Percentiles rank a stretch among this genome's conserved stretches.
Conservation (phyloP, 1,140 invertebrate species). For the Ylistrum balloti region DNA sequence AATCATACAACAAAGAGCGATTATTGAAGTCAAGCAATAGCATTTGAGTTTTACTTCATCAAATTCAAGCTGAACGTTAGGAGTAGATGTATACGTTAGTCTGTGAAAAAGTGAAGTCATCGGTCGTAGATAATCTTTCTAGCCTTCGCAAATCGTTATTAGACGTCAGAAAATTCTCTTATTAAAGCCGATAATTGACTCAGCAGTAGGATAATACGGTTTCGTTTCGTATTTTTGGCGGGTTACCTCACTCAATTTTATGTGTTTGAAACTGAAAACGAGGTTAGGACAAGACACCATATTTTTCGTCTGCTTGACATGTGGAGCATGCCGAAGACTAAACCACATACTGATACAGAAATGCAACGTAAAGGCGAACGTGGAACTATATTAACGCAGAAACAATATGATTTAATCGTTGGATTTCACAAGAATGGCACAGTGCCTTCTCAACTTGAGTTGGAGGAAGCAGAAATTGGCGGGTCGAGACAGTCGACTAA, state of each 20-base stretch:
- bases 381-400: conserved; percentile 41
- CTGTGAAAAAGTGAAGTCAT: no score
- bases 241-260: not conserved
- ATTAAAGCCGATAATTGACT: no score
- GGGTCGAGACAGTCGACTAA: not conserved
- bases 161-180: no score
- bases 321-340: not conserved
- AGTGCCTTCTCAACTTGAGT: conserved; percentile 43
- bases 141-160: no score
- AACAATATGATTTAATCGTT: conserved; percentile 51
- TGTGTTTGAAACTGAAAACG: not conserved
- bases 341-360: not conserved
- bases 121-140: no score
- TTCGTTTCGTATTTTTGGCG: conserved; percentile 23
- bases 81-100: no score
- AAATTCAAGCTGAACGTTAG: no score
- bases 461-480: conserved; percentile 47
- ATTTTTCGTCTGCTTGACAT: not conserved
- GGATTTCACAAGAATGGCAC: conserved; percentile 30
- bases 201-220: no score
- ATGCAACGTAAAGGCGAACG: conserved; percentile 12
- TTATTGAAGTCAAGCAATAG: no score
- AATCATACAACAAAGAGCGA: no score
- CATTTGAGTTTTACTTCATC: no score
- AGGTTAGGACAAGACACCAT: conserved; percentile 15